A percentile compares a stretch with the other conserved stretches of the same genome.
Evolutionary conservation across 2,888 invertebrate genomes (phyloP).

Genomic region (Aelia acuminata): DNA sequence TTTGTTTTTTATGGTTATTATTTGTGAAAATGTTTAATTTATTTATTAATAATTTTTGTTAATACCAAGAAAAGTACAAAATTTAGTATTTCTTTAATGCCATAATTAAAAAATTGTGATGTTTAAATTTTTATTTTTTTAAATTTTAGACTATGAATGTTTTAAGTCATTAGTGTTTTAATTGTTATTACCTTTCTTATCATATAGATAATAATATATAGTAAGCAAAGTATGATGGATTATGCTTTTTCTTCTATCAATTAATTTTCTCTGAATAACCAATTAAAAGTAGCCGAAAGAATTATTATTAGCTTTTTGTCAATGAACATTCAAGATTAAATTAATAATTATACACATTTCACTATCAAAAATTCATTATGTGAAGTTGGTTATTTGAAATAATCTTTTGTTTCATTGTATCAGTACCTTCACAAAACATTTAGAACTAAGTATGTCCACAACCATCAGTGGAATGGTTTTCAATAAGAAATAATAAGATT

Average conservation of each 20-base stretch:
- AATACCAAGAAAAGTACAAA: conserved; percentile 22
- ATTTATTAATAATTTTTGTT: neutral
- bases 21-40: neutral
- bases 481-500: too few relatives aligned
- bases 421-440: neutral
- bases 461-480: too few relatives aligned
- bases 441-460: neutral
- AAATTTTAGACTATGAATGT: neutral
- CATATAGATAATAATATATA: neutral
- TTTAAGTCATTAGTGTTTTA: neutral
- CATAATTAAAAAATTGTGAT: neutral
- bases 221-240: neutral
- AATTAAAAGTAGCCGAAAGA: neutral
- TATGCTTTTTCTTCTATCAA: neutral
- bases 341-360: neutral
- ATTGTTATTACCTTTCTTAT: neutral
- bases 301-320: neutral
- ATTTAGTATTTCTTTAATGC: conserved; percentile 4
- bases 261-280: neutral
- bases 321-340: neutral
- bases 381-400: neutral
- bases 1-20: neutral
- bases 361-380: neutral
- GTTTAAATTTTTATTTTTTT: conserved; percentile 1
- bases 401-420: neutral